Evolutionary conservation across 1,140 invertebrate species (phyloP), one percentile per base, ranked within the genome.

Genomic region (Leucophenga varia): DNA sequence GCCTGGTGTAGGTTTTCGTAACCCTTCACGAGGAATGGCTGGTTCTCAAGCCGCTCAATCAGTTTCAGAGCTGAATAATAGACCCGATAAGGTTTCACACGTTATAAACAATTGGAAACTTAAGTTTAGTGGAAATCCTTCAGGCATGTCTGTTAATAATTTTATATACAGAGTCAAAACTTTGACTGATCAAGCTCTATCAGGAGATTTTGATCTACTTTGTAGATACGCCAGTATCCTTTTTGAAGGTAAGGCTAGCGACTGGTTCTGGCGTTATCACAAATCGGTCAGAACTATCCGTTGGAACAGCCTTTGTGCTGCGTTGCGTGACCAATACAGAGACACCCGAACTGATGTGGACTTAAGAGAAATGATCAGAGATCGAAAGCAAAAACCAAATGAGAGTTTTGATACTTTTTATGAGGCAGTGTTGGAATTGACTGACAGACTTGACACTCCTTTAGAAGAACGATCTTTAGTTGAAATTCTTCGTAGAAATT

Each of bases 231-330:
- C 25, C 7, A 49, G 35, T 3, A 39, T 32, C 9, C 14, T 44
- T 2, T 39, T 44, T 17, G 25, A 49, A 10, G 47, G 34, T 10
- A 43, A 22, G 22, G 47, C 47, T 9, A 43, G 21, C 10, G 40
- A 49, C 3, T 49, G 40, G 47, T 49, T 18, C 21, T 47, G 28
- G 37, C 16, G 45, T 6, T 40, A 47, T 16, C 45, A 47, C 7
- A 40, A 47, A 36, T 36, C 20, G n/a, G 41, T 49, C 1, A n/a
- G 18, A 12, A 10, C 9, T 3, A 17, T 49, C 13, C 10, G 8
- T 10, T 48, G 46, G 46, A 9, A 4, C 2, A 14, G 35, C 0
- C 36, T 48, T 10, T 35, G 39, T n/a, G 17, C 19, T 2, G 22
- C 28, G 5, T 14, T 49, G 25, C 22, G 22, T 32, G 40, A 42